Evolutionary conservation across 2,888 invertebrate genomes (phyloP), one percentile per base, ranked within the genome.

Genomic region (Drosophila leonis): DNA sequence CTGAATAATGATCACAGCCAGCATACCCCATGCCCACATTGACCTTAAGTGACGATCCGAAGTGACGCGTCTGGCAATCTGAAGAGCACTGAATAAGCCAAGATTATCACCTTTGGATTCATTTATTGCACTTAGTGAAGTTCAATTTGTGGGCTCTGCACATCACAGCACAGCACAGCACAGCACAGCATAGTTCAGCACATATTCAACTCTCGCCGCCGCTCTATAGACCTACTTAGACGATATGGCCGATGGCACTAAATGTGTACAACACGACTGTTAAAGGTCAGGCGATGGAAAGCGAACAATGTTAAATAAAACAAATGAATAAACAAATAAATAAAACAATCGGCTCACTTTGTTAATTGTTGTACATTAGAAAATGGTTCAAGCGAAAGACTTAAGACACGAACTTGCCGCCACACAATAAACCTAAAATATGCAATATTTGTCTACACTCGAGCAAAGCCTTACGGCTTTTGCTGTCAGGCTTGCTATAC

Each of bases 41-140:
- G 84, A 85, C 84, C 84, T 85, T 85, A 85, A 84, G 82, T 80
- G 87, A 84, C 62, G 75, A 67, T 29, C 33, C 57, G 55, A 48
- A 56, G 48, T 44, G 65, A 56, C 54, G 37, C 37, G 37, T 29
- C 65, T 37, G 29, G 61, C 59, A 63, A 72, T 60, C 49, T 85
- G 72, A 76, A 87, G 87, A 78, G 82, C 85, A 72, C 71, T 83
- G 82, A 86, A 83, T 81, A 83, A 83, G 79, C 83, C 72, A 69
- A 82, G 83, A 83, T 83, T 86, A 86, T 83, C 84, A 85, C 84
- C 87, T 85, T 87, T 84, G 65, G 77, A 60, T 76, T 69, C 78
- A 65, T 78, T 84, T 78, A 82, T 87, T 87, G 84, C 84, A 87
- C 84, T 84, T 83, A 83, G 63, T 76, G 78, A 77, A 80, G 75